These are phyloP conservation scores for Alloscopus bannaensis DNA, from an alignment of 2,888 invertebrate species.

Conservation along the genomic window DNA sequence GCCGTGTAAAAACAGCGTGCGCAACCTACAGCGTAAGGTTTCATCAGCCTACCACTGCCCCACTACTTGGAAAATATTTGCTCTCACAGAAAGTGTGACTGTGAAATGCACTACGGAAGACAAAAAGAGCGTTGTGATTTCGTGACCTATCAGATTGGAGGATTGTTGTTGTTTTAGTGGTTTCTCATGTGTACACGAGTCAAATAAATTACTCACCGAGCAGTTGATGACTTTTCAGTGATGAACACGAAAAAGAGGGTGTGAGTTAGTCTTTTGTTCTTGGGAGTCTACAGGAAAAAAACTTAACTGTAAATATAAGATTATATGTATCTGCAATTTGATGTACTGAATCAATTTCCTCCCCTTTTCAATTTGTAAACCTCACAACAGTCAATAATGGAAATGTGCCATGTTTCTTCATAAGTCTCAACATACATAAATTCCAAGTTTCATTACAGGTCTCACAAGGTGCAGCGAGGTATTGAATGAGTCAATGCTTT, in stretches of 20 bases:
- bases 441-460: too few relatives aligned
- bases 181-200: too few relatives aligned
- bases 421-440: constrained; percentile 16
- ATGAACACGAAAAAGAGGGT: too few relatives aligned
- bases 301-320: neutral
- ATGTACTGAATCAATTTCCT: neutral
- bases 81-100: neutral
- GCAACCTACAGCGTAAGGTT: constrained; percentile 19
- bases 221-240: too few relatives aligned
- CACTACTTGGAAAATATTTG: constrained; percentile 29
- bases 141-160: too few relatives aligned
- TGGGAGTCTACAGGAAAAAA: too few relatives aligned
- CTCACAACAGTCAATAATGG: constrained; percentile 55
- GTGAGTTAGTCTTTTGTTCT: too few relatives aligned
- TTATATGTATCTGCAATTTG: too few relatives aligned
- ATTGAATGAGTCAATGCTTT: too few relatives aligned
- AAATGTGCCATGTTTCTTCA: constrained; percentile 58
- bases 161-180: too few relatives aligned
- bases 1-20: neutral
- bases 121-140: neutral
- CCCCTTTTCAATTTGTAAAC: neutral
- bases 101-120: neutral
- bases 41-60: constrained; percentile 65
- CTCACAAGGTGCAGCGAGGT: too few relatives aligned
- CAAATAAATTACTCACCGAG: too few relatives aligned